Conservation (phyloP, 92 coral and sea anemone species). For the Diadumene lineata region DNA sequence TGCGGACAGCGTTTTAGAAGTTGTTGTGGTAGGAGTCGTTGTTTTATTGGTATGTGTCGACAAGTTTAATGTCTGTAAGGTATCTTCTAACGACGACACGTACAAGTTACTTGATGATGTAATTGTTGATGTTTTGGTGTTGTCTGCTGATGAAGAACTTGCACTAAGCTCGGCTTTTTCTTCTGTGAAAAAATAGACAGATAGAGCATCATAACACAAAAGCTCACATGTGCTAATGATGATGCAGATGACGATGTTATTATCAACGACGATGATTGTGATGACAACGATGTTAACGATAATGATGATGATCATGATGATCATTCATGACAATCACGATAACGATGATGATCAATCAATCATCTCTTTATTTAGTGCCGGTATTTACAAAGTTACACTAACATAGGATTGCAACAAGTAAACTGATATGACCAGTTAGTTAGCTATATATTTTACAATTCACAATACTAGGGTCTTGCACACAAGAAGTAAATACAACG, state of each 20-base stretch:
- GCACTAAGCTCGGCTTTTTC: constrained; percentile 2
- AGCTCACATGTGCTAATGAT: not conserved
- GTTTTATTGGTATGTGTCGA: not conserved
- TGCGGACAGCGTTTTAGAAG: not conserved
- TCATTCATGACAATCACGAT: too few relatives aligned
- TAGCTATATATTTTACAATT: too few relatives aligned
- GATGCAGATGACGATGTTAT: too few relatives aligned
- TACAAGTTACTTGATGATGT: not conserved
- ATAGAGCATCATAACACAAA: not conserved
- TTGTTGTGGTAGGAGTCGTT: not conserved
- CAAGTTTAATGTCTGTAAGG: not conserved
- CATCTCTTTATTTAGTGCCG: too few relatives aligned
- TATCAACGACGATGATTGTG: too few relatives aligned
- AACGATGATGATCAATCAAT: too few relatives aligned
- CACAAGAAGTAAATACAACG: too few relatives aligned
- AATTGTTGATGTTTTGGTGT: not conserved
- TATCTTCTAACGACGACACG: constrained; percentile 6
- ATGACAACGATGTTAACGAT: not conserved
- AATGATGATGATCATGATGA: not conserved
- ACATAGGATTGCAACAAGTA: too few relatives aligned
- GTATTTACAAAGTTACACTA: too few relatives aligned
- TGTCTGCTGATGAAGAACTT: not conserved
- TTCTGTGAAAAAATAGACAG: not conserved
- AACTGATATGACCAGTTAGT: too few relatives aligned
- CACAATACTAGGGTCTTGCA: too few relatives aligned